Conservation (phyloP, 2,888 invertebrate genomes). For the Coenonympha glycerion region DNA sequence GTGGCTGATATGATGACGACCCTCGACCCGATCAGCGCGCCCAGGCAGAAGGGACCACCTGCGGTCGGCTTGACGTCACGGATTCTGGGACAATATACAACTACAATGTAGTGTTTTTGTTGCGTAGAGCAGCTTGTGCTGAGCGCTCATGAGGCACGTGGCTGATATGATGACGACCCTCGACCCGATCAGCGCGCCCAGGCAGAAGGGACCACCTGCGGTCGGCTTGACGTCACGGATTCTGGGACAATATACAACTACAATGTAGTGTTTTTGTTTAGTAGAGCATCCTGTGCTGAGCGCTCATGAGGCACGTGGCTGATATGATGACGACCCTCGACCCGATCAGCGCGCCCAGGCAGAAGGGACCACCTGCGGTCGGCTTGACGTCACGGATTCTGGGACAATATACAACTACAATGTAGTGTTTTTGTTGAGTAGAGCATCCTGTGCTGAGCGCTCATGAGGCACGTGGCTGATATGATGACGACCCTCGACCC, state of each 20-base stretch:
- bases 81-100: too few species aligned
- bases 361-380: slow-evolving; percentile 17
- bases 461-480: slow-evolving; percentile 23
- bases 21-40: slow-evolving; percentile 25
- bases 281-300: slow-evolving; percentile 17
- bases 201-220: slow-evolving; percentile 20
- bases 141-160: slow-evolving; percentile 24
- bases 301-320: slow-evolving; percentile 24
- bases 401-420: too few species aligned
- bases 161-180: slow-evolving; percentile 25
- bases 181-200: slow-evolving; percentile 27
- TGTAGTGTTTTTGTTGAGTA: too few species aligned
- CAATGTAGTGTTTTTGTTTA: too few species aligned
- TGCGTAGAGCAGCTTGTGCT: slow-evolving; percentile 21
- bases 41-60: slow-evolving; percentile 24
- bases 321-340: slow-evolving; percentile 25
- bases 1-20: slow-evolving; percentile 27
- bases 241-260: too few species aligned
- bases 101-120: too few species aligned
- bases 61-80: not conserved
- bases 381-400: slow-evolving; percentile 6
- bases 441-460: slow-evolving; percentile 14
- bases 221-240: not conserved
- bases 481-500: slow-evolving; percentile 26
- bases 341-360: slow-evolving; percentile 28